Conservation (phyloP, 2,113 vertebrate species). For the Gorsachius goisagi region DNA sequence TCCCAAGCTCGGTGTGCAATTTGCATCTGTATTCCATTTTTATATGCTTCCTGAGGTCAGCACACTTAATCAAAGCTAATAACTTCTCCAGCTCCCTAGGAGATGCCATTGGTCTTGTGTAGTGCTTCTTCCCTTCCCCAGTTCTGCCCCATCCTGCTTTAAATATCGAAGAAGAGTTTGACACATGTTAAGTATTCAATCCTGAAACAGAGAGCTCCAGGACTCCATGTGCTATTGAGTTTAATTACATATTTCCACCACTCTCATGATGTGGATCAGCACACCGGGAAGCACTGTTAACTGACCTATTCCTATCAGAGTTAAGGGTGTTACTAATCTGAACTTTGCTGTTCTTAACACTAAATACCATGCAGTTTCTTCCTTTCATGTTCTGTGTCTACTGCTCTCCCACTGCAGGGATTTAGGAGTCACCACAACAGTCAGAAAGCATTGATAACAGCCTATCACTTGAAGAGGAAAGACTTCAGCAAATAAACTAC, state of each 20-base stretch:
- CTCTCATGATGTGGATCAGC: not conserved
- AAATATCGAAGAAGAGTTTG: not conserved
- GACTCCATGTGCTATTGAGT: not conserved
- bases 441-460: not conserved
- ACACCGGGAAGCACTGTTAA: rapidly evolving
- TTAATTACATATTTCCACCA: not conserved
- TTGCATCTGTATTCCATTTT: not conserved
- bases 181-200: not conserved
- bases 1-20: not conserved
- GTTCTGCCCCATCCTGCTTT: not conserved
- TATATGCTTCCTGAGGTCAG: not conserved
- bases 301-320: not conserved
- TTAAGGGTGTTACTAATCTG: no score
- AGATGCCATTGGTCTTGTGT: not conserved
- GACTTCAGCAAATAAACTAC: not conserved
- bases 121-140: not conserved
- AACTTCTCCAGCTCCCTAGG: not conserved
- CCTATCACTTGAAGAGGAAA: not conserved
- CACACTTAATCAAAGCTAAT: not conserved
- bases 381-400: not conserved
- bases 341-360: not conserved
- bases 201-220: not conserved
- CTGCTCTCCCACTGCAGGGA: not conserved
- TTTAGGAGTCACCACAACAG: not conserved
- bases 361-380: not conserved